A percentile compares a stretch with the other conserved stretches of the same genome.
Evolutionary conservation across 2,888 invertebrate genomes (phyloP).

Genomic region (Erebia epiphron): DNA sequence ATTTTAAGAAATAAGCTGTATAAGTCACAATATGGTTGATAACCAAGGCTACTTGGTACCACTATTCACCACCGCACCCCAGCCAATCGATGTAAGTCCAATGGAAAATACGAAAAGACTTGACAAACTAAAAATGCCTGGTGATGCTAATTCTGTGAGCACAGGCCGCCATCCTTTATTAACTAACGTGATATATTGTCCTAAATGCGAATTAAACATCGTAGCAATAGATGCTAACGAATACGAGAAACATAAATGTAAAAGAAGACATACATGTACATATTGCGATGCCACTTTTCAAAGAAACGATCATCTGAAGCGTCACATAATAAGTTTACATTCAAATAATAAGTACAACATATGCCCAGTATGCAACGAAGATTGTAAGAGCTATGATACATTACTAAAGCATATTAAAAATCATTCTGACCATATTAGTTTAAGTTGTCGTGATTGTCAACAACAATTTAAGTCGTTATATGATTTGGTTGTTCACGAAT

Average conservation of each 20-base stretch:
- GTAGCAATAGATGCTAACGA: conserved; percentile 41
- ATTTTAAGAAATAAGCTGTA: not conserved
- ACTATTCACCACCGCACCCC: not conserved
- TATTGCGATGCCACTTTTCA: conserved; percentile 53
- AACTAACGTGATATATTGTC: conserved; percentile 39
- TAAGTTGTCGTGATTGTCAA: conserved; percentile 52
- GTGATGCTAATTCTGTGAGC: not conserved
- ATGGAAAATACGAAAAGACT: not conserved
- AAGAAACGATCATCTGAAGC: conserved; percentile 58
- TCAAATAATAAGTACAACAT: conserved; percentile 42
- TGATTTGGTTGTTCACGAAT: conserved; percentile 52
- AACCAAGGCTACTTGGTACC: not conserved
- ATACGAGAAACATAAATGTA: conserved; percentile 55
- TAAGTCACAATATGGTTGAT: not conserved
- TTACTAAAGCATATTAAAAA: conserved; percentile 53
- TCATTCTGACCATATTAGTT: conserved; percentile 43
- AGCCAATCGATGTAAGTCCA: not conserved
- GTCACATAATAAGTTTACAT: conserved; percentile 57
- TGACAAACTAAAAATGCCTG: not conserved
- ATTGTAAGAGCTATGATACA: conserved; percentile 51
- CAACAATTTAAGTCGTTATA: conserved; percentile 45
- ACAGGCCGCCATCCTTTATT: not conserved
- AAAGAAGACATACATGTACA: conserved; percentile 48
- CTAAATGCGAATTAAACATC: conserved; percentile 53
- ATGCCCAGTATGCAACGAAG: conserved; percentile 56